Evolutionary conservation across 2,888 invertebrate genomes (phyloP).

Genomic region (Graphium colonna): DNA sequence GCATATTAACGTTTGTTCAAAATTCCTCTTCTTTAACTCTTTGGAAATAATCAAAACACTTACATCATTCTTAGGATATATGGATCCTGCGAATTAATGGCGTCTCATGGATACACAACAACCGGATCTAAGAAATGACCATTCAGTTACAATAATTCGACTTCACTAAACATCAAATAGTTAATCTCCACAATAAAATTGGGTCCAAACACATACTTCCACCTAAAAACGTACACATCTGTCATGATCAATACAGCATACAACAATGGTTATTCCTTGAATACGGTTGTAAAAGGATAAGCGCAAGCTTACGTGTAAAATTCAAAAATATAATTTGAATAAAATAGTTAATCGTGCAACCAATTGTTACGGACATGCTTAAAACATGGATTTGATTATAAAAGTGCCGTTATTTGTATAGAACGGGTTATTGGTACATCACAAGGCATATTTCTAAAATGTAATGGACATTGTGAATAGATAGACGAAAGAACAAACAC

Average conservation of each 20-base stretch:
- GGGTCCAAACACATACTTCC: too few species aligned
- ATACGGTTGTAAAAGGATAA: background rate
- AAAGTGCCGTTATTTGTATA: too few species aligned
- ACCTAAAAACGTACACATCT: too few species aligned
- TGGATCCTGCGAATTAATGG: background rate
- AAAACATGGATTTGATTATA: too few species aligned
- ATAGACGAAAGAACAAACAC: background rate
- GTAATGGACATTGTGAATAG: background rate
- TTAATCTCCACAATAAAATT: too few species aligned
- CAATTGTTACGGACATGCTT: background rate
- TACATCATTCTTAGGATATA: slow-evolving; percentile 7
- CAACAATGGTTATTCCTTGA: background rate
- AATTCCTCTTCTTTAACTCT: slow-evolving; percentile 64
- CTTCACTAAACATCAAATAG: too few species aligned
- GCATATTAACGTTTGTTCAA: slow-evolving; percentile 64
- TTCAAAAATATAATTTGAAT: too few species aligned
- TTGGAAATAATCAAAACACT: slow-evolving; percentile 33
- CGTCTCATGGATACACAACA: slow-evolving; percentile 7
- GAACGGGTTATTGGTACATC: too few species aligned
- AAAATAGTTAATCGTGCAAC: background rate
- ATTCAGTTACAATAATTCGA: too few species aligned
- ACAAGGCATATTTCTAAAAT: too few species aligned
- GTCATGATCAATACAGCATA: background rate
- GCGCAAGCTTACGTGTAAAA: too few species aligned
- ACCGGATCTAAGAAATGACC: background rate